Conservation (phyloP, 2,888 invertebrate species). For the Pyrrhia umbra region DNA sequence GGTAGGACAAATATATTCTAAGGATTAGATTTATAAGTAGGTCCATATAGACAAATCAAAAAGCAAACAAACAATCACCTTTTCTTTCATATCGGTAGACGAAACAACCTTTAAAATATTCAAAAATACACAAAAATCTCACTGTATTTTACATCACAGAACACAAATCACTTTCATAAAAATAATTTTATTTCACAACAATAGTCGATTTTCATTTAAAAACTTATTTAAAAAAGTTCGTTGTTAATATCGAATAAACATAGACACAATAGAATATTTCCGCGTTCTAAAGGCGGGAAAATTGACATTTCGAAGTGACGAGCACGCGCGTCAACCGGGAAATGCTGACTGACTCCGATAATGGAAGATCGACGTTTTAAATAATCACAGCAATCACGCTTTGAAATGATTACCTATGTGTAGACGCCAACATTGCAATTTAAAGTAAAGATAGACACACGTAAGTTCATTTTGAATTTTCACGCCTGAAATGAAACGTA, state of each 20-base stretch:
- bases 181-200: constrained; percentile 1
- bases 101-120: constrained; percentile 17
- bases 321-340: constrained; percentile 70
- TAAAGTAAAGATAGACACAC: constrained; percentile 24
- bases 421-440: constrained; percentile 52
- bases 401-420: constrained; percentile 57
- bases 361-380: constrained; percentile 64
- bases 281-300: constrained; percentile 59
- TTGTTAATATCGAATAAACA: constrained; percentile 20
- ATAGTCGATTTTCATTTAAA: constrained; percentile 9
- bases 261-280: constrained; percentile 43
- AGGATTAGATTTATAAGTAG: no score
- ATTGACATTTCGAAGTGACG: constrained; percentile 69
- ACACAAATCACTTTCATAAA: constrained; percentile 29
- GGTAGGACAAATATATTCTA: background rate
- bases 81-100: constrained; percentile 52
- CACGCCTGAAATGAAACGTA: constrained; percentile 31
- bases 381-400: constrained; percentile 61
- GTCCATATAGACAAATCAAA: no score
- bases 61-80: constrained; percentile 46
- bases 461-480: constrained; percentile 20
- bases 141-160: constrained; percentile 35
- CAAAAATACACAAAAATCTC: constrained; percentile 35
- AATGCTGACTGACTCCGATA: constrained; percentile 73
- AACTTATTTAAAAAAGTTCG: constrained; percentile 26